Evolutionary conservation across 2,113 vertebrate genomes (phyloP), one percentile per base, ranked within the genome.

Genomic region (Neotragus pygmaeus): DNA sequence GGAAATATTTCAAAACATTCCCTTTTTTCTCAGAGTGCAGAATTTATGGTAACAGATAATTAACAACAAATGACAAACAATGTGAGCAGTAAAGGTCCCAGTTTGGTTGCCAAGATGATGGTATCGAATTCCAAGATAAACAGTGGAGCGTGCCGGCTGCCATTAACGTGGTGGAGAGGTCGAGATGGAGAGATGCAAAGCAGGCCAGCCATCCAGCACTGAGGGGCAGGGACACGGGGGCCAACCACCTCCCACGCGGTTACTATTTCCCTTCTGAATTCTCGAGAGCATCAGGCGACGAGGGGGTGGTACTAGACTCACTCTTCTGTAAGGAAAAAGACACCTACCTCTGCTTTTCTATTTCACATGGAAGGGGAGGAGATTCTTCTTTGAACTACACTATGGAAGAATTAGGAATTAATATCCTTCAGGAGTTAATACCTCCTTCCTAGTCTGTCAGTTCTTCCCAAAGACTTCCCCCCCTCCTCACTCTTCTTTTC

Each of bases 51-150:
- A 96, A 98, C 13, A 97, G 94, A 97, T 92, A 98, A 98, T 97
- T 98, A 98, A 97, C 97, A 98, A 95, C 95, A 98, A 98, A 98
- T 95, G 86, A 97, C 97, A 96, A 98, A 96, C 98, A 98, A 70
- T 96, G 39, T 62, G 27, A 43, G 75, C 78, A 60, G 89, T 93
- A 91, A 98, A 98, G 97, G 98, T 98, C 98, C 97, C 92, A 14
- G 84, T 97, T 97, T 93, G 94, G 97, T 97, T 98, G 98, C 98
- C 98, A 98, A 97, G 97, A 93, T 97, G 98, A 97, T 90, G 93
- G 85, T 91, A 97, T 96, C 98, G 97, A 97, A 97, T 97, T 98
- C 98, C 90, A 97, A 98, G 98, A 97, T 97, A 96, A 99, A 98
- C 89, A 98, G 97, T 45, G 96, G 58, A 19, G 98, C 33, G 93